phyloP scores from a whole-genome alignment of 1,140 invertebrate species.

The Parapsyche elsis region DNA sequence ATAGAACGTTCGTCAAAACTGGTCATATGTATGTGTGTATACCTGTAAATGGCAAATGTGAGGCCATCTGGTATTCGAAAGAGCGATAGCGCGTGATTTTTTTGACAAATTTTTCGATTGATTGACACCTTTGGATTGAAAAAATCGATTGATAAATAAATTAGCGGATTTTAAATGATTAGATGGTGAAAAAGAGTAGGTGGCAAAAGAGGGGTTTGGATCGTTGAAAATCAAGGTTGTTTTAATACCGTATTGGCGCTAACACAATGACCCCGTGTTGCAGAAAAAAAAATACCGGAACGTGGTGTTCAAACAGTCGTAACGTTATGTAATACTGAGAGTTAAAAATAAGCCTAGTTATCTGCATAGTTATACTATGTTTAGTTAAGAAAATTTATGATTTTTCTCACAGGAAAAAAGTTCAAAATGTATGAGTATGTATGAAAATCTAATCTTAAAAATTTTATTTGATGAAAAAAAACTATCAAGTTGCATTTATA shows the following conservation, averaged over 20 bases:
- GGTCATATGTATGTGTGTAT: too few species aligned
- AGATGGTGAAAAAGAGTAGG: background rate
- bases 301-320: background rate
- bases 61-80: background rate
- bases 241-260: conserved; percentile 36
- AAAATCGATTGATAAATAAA: background rate
- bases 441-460: too few species aligned
- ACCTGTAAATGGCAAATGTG: too few species aligned
- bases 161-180: background rate
- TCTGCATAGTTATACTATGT: too few species aligned
- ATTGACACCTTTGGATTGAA: background rate
- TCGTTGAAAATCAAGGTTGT: conserved; percentile 5
- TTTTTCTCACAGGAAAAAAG: too few species aligned
- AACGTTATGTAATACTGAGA: too few species aligned
- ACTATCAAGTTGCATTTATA: too few species aligned
- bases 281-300: conserved; percentile 28
- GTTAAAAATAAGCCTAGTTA: too few species aligned
- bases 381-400: too few species aligned
- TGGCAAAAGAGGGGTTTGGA: background rate
- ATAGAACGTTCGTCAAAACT: too few species aligned
- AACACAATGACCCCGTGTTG: conserved; percentile 49
- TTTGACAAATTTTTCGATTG: background rate
- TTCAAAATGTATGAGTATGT: too few species aligned
- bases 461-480: too few species aligned
- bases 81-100: background rate